Evolutionary conservation across 2,888 invertebrate species (phyloP), one percentile per base, ranked within the genome.

Genomic region (Leptinotarsa peninsularis): DNA sequence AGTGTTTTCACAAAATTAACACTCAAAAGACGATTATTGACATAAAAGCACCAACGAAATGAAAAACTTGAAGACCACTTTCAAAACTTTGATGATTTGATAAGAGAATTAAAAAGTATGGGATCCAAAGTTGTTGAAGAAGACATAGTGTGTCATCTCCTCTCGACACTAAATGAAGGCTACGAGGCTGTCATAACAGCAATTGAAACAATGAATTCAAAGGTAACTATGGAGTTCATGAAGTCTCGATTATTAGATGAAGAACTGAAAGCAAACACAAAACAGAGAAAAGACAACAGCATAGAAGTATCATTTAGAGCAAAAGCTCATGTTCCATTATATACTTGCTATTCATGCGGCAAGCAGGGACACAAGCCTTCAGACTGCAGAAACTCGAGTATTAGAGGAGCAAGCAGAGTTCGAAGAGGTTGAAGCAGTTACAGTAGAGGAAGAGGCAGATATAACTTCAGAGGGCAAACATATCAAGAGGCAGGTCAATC

Each of bases 161-260:
- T 83, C 56, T 66, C 82, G 60, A 72, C 80, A 49, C 63, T 83
- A 67, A 75, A 76, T 67, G 76, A 78, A 33, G 67, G 74, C 23
- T 82, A 79, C 71, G 77, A 83, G 21, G 73, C 76, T 15, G 80
- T 84, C 17, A 81, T 83, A 43, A 83, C 81, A 27, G 79, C 80
- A 13, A 75, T 83, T 21, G 82, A 83, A 77, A 83, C 82, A n/a
- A 60, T 79, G 50, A 78, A 74, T 50, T 71, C 54, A n/a, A 21
- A 69, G 14, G 66, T 82, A 17, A 79, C 77, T 2, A 76, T 81
- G 74, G 82, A 83, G 15, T 82, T 83, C 75, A 80, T 82, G 1
- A 83, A 83, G 50, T 72, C 71, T 21, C 71, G 79, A 56, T 69
- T 81, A 54, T 71, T 80, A 15, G 80, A 81, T 71, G 78, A 78